phyloP scores from a whole-genome alignment of 30 jellyfish, hydroid and myxozoan genomes.

The Catostylus mosaicus region DNA sequence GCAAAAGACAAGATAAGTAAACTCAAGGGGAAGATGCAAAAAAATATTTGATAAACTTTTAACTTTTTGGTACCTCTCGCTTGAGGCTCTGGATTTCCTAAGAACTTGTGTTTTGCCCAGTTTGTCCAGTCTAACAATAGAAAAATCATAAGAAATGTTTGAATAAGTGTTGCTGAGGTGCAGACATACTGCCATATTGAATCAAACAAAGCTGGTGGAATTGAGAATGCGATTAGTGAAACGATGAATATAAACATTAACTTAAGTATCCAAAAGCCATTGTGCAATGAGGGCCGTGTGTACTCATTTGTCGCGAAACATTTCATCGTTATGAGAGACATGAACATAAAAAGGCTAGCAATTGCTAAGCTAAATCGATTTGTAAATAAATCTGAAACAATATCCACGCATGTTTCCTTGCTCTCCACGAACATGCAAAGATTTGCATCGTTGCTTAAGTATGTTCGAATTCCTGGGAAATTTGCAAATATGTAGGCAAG shows the following conservation, averaged over 20 bases:
- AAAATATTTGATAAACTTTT: not conserved
- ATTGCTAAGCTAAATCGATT: conserved; percentile 87
- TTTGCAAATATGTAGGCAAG: conserved; percentile 36
- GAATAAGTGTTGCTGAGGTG: conserved; percentile 30
- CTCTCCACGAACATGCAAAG: conserved; percentile 73
- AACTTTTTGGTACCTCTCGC: not conserved
- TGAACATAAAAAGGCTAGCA: conserved; percentile 49
- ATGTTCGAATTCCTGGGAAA: conserved; percentile 60
- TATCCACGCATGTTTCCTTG: conserved; percentile 64
- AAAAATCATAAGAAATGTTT: conserved; percentile 36
- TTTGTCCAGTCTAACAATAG: conserved; percentile 61
- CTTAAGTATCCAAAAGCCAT: conserved; percentile 98
- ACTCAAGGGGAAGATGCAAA: not conserved
- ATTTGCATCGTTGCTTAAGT: conserved; percentile 72
- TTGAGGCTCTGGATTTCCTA: not conserved
- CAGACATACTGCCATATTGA: conserved; percentile 68
- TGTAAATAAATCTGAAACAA: conserved; percentile 61
- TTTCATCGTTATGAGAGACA: conserved; percentile 58
- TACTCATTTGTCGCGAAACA: conserved; percentile 36
- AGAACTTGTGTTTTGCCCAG: not conserved
- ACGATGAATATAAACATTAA: conserved; percentile 62
- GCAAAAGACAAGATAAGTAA: not conserved
- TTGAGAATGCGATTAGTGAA: conserved; percentile 77
- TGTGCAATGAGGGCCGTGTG: conserved; percentile 54
- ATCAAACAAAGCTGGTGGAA: conserved; percentile 91